Conservation (phyloP, 2,888 invertebrate species). For the Agriopis leucophaearia region DNA sequence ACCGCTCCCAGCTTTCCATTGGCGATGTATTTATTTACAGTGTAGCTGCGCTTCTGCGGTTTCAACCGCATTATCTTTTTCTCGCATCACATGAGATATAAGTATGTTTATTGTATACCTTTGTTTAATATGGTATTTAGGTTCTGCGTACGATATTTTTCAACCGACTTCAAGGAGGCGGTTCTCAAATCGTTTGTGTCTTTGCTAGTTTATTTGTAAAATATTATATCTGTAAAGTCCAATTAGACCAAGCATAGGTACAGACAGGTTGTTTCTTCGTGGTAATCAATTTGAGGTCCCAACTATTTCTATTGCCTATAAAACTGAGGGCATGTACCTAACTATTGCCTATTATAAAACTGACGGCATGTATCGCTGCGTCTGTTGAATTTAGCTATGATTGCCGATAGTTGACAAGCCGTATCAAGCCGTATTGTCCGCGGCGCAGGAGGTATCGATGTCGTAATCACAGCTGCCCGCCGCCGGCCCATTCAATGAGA, state of each 20-base stretch:
- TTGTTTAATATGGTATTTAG: background rate
- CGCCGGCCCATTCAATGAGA: constrained; percentile 83
- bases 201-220: too few species aligned
- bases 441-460: constrained; percentile 74
- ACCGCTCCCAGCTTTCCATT: constrained; percentile 29
- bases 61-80: background rate
- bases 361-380: constrained; percentile 15
- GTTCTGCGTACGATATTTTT: too few species aligned
- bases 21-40: constrained; percentile 18
- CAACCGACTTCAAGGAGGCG: too few species aligned
- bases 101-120: background rate
- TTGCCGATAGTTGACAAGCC: constrained; percentile 67
- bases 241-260: too few species aligned
- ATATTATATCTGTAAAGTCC: too few species aligned
- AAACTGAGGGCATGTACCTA: constrained; percentile 19
- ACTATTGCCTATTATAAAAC: constrained; percentile 26
- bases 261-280: too few species aligned
- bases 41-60: background rate
- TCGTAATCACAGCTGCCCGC: constrained; percentile 78
- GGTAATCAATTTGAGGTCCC: too few species aligned
- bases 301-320: constrained; percentile 9
- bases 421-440: constrained; percentile 73
- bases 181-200: too few species aligned
- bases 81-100: too few species aligned
- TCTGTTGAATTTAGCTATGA: constrained; percentile 35